A percentile compares a stretch with the other conserved stretches of the same genome.
These are phyloP conservation scores for Falcaria lacertinaria DNA, from an alignment of 2,888 invertebrate species.

Conservation along the genomic window DNA sequence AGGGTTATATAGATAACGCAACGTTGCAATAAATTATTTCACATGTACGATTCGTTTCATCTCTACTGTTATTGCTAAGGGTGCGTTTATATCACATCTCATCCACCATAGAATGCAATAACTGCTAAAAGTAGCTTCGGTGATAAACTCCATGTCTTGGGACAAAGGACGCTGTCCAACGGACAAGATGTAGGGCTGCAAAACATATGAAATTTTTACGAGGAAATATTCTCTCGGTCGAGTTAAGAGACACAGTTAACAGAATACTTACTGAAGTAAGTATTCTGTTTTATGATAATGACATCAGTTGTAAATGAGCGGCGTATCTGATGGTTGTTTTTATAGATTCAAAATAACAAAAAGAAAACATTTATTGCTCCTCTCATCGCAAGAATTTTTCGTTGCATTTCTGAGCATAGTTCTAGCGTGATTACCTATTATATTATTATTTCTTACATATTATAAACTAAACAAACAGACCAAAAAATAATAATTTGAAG, in stretches of 20 bases:
- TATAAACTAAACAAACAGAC: too few species aligned
- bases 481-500: too few species aligned
- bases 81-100: constrained; percentile 47
- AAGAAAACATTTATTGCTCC: not conserved
- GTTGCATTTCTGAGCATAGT: too few species aligned
- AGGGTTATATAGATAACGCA: constrained; percentile 29
- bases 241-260: too few species aligned
- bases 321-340: not conserved
- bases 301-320: constrained; percentile 1
- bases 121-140: constrained; percentile 54
- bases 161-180: constrained; percentile 56
- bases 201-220: constrained; percentile 6
- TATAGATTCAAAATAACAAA: not conserved
- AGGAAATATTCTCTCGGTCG: not conserved
- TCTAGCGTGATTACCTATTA: too few species aligned
- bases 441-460: too few species aligned
- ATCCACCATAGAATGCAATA: constrained; percentile 51
- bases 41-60: constrained; percentile 42
- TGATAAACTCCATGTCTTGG: constrained; percentile 58
- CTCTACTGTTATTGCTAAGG: constrained; percentile 47
- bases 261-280: too few species aligned
- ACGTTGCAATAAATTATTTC: constrained; percentile 37
- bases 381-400: too few species aligned
- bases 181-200: constrained; percentile 26
- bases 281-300: constrained; percentile 1